These are phyloP conservation scores for Catamblyrhynchus diadema DNA, from an alignment of 2,797 vertebrate species.

Conservation along the genomic window DNA sequence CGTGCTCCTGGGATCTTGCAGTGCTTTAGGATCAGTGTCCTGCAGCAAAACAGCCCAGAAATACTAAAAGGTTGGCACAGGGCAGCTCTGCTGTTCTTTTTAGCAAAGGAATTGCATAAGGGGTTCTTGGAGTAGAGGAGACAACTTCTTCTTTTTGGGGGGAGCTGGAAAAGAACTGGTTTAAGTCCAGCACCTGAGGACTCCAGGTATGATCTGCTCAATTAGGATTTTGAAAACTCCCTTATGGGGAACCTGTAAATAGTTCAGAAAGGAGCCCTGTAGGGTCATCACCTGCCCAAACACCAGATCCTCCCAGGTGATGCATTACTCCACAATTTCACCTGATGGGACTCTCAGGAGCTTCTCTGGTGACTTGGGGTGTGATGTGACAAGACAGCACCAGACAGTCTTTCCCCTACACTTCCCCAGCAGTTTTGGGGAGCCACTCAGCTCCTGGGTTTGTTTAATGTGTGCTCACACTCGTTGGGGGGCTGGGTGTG, in stretches of 20 bases:
- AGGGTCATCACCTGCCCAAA: neutral
- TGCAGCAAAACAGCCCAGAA: neutral
- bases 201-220: neutral
- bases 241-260: neutral
- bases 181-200: neutral
- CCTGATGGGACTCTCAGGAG: accelerated
- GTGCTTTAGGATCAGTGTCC: neutral
- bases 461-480: neutral
- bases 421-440: neutral
- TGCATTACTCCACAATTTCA: neutral
- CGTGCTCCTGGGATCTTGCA: neutral
- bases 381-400: neutral
- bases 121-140: neutral
- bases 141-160: too few relatives aligned
- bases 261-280: neutral
- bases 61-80: neutral
- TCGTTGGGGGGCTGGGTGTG: accelerated
- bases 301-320: neutral
- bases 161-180: neutral
- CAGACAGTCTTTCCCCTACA: neutral
- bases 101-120: accelerated
- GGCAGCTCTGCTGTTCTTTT: neutral
- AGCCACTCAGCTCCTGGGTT: neutral
- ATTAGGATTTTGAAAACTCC: neutral
- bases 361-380: neutral